Evolutionary conservation across 2,113 vertebrate species (phyloP).

Genomic region (Potamarius usumacintae): DNA sequence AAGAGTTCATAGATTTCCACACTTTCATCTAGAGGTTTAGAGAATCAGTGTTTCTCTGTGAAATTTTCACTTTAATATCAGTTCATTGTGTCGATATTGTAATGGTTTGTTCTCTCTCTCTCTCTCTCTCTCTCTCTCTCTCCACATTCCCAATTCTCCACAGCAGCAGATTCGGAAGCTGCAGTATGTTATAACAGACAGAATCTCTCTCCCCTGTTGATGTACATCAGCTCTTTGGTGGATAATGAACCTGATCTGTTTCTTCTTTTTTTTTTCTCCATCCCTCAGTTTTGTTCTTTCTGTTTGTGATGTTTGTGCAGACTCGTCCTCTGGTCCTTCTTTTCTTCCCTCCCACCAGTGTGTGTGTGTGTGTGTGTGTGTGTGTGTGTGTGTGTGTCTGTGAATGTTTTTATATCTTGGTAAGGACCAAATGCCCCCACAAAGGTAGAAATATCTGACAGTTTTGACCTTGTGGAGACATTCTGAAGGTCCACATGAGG

Average conservation of each 20-base stretch:
- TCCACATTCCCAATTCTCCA: not conserved
- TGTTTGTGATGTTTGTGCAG: not conserved
- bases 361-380: slow-evolving; percentile 8
- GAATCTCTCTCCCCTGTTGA: slow-evolving; percentile 5
- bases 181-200: slow-evolving; percentile 14
- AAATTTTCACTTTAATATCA: not conserved
- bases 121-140: not conserved
- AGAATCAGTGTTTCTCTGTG: not conserved
- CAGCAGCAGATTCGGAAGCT: slow-evolving; percentile 15
- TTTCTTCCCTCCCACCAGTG: not conserved
- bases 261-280: not conserved
- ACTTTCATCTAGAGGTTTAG: too few species aligned
- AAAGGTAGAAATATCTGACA: not conserved
- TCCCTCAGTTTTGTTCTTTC: not conserved
- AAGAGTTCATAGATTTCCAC: too few species aligned
- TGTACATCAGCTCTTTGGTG: slow-evolving; percentile 2
- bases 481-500: not conserved
- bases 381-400: not conserved
- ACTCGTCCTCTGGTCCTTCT: not conserved
- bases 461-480: not conserved
- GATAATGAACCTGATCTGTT: slow-evolving; percentile 14
- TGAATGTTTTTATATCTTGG: not conserved
- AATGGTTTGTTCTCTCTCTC: not conserved
- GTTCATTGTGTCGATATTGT: not conserved
- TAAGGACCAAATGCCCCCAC: not conserved